These are phyloP conservation scores for Agrochola circellaris DNA, from an alignment of 2,888 invertebrate species.

Conservation along the genomic window DNA sequence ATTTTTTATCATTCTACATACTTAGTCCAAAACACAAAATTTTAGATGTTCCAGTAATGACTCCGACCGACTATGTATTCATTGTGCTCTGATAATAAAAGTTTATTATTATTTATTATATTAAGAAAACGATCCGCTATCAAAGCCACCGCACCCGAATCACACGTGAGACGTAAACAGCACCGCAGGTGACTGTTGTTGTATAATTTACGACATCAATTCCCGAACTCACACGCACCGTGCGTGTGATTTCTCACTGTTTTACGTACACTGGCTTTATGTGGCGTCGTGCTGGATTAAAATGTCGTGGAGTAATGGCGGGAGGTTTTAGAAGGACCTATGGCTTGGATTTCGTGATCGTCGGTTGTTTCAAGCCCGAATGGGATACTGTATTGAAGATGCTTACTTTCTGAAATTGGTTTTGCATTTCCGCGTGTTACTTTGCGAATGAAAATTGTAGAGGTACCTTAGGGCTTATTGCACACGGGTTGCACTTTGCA, in stretches of 20 bases:
- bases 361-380: not conserved
- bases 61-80: too few species aligned
- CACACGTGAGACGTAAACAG: conserved; percentile 55
- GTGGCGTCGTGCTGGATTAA: conserved; percentile 36
- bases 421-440: not conserved
- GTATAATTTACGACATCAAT: conserved; percentile 76
- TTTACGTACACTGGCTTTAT: conserved; percentile 34
- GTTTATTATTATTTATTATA: not conserved
- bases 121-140: conserved; percentile 21
- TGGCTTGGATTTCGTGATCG: not conserved
- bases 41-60: too few species aligned
- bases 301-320: conserved; percentile 22
- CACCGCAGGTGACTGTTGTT: conserved; percentile 68
- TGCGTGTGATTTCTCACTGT: conserved; percentile 50
- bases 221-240: conserved; percentile 70
- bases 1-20: too few species aligned
- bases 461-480: not conserved
- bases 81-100: too few species aligned
- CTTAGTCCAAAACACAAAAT: too few species aligned
- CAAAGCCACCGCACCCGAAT: conserved; percentile 35
- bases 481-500: too few species aligned
- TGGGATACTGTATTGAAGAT: not conserved
- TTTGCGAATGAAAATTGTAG: not conserved
- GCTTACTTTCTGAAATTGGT: too few species aligned
- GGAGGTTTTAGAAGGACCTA: conserved; percentile 4